Evolutionary conservation across 2,113 vertebrate genomes (phyloP), one percentile per base, ranked within the genome.

Genomic region (Podocnemis expansa): DNA sequence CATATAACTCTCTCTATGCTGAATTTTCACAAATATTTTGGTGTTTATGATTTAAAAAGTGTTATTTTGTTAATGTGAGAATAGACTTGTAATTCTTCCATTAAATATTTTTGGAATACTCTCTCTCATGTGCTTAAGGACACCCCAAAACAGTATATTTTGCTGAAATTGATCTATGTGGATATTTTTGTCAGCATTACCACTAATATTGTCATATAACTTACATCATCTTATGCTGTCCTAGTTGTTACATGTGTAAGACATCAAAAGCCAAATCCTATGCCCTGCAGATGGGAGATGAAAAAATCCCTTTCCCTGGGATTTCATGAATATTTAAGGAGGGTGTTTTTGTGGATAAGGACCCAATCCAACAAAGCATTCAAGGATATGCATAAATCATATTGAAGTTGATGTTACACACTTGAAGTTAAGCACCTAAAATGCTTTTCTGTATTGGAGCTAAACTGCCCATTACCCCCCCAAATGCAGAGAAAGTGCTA

Each of bases 111-210:
- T 84, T 19, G 79, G 21, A 38, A 8, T 1, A 70, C 1, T 87
- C 75, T 82, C 21, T 51, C 13, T 29, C 34, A n/a, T 0, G 0
- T 24, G 43, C 82, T 47, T 90, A 14, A 94, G 90, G n/a, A 19
- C 24, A 70, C 14, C 81, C 31, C 81, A 41, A 58, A 7, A 34
- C 6, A n/a, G 10, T 17, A 43, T 19, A 60, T 60, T 60, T 60
- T 79, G 10, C 34, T 91, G 60, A 43, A 93, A 93, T 83, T 80
- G 17, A 93, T 55, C 79, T 85, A 81, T 45, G 16, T 60, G 58
- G 29, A 60, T 4, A 2, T 85, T 86, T 81, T 31, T 91, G 3
- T 49, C 41, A 38, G 8, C 3, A 1, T 85, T 93, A 90, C 47
- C 21, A 4, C 86, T 70, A 21, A 52, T 0, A 5, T 13, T 87